phyloP scores from a whole-genome alignment of 2,113 vertebrate species.

The Ceratotherium simum region DNA sequence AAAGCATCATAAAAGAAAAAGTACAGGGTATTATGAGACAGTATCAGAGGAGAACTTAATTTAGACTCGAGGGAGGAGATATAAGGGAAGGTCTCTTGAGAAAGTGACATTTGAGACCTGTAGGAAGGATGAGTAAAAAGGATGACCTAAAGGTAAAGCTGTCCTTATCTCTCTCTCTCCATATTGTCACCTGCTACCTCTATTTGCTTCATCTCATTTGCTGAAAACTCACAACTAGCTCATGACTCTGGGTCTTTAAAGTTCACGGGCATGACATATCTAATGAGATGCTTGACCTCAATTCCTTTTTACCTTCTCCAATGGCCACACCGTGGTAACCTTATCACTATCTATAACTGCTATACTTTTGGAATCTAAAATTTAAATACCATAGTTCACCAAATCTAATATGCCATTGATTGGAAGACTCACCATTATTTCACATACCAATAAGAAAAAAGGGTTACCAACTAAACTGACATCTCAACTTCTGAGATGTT shows the following conservation, averaged over 20 bases:
- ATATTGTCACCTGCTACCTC: background rate
- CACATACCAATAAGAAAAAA: background rate
- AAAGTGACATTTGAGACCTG: background rate
- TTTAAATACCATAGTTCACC: constrained; percentile 46
- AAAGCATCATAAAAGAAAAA: constrained; percentile 32
- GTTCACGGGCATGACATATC: background rate
- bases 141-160: background rate
- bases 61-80: background rate
- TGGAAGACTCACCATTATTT: constrained; percentile 22
- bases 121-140: background rate
- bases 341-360: background rate
- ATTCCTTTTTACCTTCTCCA: constrained; percentile 23
- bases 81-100: background rate
- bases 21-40: background rate
- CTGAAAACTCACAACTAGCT: constrained; percentile 9
- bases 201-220: background rate
- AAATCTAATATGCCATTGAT: background rate
- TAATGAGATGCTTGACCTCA: background rate
- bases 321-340: background rate
- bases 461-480: background rate
- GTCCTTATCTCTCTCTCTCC: background rate
- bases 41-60: background rate
- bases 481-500: constrained; percentile 1
- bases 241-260: constrained; percentile 10
- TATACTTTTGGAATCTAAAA: constrained; percentile 19